Evolutionary conservation across 2,113 vertebrate genomes (phyloP).

Genomic region (Empidonax alnorum): DNA sequence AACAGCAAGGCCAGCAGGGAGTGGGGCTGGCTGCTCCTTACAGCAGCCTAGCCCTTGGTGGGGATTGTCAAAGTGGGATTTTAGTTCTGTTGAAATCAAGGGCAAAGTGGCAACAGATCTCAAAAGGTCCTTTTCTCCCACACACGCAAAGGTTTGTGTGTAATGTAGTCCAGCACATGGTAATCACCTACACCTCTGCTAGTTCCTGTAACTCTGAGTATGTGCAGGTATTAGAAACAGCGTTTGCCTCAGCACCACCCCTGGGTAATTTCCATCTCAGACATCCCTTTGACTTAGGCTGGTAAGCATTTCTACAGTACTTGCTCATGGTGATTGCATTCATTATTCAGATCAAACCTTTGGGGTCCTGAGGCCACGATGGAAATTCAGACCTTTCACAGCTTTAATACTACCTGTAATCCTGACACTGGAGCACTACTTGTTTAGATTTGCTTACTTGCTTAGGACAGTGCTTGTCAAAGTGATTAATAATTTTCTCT

Average conservation of each 20-base stretch:
- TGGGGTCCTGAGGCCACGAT: neutral
- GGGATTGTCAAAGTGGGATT: neutral
- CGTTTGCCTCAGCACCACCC: neutral
- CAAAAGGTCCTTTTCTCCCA: neutral
- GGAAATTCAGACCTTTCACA: neutral
- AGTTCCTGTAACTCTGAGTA: neutral
- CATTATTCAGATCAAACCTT: neutral
- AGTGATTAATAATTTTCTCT: constrained; percentile 15
- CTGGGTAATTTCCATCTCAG: neutral
- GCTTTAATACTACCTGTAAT: neutral
- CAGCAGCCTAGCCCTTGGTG: neutral
- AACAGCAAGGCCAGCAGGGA: neutral
- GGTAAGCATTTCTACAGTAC: neutral
- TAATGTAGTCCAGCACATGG: neutral
- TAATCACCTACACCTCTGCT: neutral
- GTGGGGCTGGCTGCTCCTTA: neutral
- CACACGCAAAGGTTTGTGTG: accelerated
- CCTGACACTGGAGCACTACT: neutral
- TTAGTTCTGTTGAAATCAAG: neutral
- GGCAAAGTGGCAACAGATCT: neutral
- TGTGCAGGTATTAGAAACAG: neutral
- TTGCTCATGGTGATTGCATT: neutral
- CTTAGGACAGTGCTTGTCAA: neutral
- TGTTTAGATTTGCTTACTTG: neutral
- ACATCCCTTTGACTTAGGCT: neutral